These are phyloP conservation scores for Clarias batrachus DNA, from an alignment of 2,113 vertebrate species.

Conservation along the genomic window DNA sequence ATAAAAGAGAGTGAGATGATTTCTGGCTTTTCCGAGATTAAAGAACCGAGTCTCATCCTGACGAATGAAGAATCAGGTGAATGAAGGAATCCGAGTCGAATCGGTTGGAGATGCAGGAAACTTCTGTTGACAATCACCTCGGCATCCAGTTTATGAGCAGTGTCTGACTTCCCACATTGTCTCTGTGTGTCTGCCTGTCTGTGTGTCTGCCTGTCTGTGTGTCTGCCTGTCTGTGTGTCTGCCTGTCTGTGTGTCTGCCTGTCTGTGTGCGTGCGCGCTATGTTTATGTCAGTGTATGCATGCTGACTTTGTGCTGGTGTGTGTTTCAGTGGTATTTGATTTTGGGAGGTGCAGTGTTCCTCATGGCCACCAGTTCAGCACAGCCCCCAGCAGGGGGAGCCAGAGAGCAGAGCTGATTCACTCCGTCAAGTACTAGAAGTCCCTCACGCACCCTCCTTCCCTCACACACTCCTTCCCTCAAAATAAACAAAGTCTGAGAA, in stretches of 20 bases:
- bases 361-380: slow-evolving; percentile 82
- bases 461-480: not conserved
- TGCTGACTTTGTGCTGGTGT: slow-evolving; percentile 62
- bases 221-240: not conserved
- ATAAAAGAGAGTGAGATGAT: no score
- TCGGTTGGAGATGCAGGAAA: not conserved
- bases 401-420: slow-evolving; percentile 84
- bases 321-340: slow-evolving; percentile 93
- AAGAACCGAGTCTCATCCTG: no score
- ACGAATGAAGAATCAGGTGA: not conserved
- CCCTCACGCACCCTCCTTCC: slow-evolving; percentile 58
- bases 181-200: not conserved
- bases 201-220: slow-evolving; percentile 14
- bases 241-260: not conserved
- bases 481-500: not conserved
- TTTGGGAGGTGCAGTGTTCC: slow-evolving; percentile 90
- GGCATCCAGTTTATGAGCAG: not conserved
- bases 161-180: not conserved
- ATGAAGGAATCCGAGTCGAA: not conserved
- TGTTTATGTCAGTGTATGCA: slow-evolving; percentile 2
- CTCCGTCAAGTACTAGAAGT: slow-evolving; percentile 75
- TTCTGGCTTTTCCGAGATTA: no score
- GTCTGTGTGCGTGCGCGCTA: not conserved
- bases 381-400: slow-evolving; percentile 79
- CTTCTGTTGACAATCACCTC: not conserved